phyloP scores from a whole-genome alignment of 2,888 invertebrate genomes.

The Zygaena filipendulae region DNA sequence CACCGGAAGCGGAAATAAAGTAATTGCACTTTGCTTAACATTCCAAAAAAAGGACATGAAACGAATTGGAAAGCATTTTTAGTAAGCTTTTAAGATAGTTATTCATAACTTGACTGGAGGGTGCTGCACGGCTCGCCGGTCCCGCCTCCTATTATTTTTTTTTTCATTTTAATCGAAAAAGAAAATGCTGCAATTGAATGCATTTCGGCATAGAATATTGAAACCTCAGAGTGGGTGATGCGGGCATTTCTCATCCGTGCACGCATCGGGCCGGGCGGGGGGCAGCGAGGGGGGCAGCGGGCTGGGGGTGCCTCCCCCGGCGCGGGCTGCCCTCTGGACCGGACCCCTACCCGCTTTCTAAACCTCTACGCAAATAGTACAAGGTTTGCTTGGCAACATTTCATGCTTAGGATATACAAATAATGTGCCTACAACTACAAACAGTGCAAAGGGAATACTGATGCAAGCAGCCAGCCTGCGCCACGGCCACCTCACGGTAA shows the following conservation, averaged over 20 bases:
- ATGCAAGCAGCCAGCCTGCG: constrained; percentile 38
- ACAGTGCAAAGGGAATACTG: constrained; percentile 58
- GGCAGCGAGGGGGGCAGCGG: constrained; percentile 21
- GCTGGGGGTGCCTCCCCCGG: constrained; percentile 23
- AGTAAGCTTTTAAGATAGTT: too few relatives aligned
- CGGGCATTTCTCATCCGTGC: constrained; percentile 47
- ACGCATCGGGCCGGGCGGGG: constrained; percentile 41
- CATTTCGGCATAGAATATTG: constrained; percentile 62
- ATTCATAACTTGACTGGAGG: too few relatives aligned
- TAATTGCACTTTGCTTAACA: too few relatives aligned
- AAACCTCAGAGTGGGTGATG: constrained; percentile 53
- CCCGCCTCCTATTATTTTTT: too few relatives aligned
- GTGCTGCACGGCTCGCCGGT: too few relatives aligned
- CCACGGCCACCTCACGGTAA: background rate
- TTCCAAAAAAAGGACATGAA: constrained; percentile 17
- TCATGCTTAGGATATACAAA: constrained; percentile 68
- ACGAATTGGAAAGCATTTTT: constrained; percentile 28
- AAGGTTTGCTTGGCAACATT: constrained; percentile 67
- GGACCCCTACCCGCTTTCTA: constrained; percentile 51
- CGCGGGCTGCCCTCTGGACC: constrained; percentile 26
- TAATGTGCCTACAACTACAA: constrained; percentile 57
- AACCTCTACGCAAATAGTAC: constrained; percentile 66
- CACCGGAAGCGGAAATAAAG: too few relatives aligned
- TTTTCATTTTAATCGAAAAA: too few relatives aligned
- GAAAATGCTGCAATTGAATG: constrained; percentile 58